Base-by-base conservation (phyloP, 2,113 vertebrate species). In the Neotragus pygmaeus region DNA sequence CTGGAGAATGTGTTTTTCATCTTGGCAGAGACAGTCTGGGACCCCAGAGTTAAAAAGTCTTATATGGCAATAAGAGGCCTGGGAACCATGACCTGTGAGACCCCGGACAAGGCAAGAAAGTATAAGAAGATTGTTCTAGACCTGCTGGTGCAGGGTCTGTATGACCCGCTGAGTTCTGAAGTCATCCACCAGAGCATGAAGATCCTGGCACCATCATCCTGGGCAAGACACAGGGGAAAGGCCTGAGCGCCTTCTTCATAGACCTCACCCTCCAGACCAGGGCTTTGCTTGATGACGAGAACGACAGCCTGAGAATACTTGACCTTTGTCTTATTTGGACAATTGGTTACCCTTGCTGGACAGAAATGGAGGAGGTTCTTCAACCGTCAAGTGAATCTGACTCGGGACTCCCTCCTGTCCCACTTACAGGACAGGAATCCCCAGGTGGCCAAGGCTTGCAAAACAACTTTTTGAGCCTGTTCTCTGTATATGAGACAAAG, bases 241-340 rank as follows among this genome's bases (percentile, higher is more conserved):
- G 91, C 14, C 3, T 98, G 93, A 97, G 97, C 36, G 88, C 97
- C 91, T 98, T 96, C 97, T 98, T 97, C 55, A 7, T 90, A 43
- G 98, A 97, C 75, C 90, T 98, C 93, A 96, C 96, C 11, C 96
- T 98, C 30, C 98, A 97, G 97, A 96, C 96, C 91, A 94, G 97
- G 87, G 96, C 80, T n/a, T 51, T 98, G 3, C 33, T 98, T 12
- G 96, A 98, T 85, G 97, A 98, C 0, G 5, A 73, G 21, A 73
- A 73, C 25, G 36, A 25, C 36, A 73, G n/a, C 66, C 36, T 23
- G 66, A 73, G 36, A 66, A 73, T 39, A 25, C 21, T 25, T 73
- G 19, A 39, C 10, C 21, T 39, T 73, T 23, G 36, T 73, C 66
- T 73, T 73, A 11, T 70, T 70, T 70, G 66, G 10, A 39, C 66